Percentiles rank a stretch among this genome's conserved stretches.
These are phyloP conservation scores for Apoda limacodes DNA, from an alignment of 2,888 invertebrate species.

Conservation along the genomic window DNA sequence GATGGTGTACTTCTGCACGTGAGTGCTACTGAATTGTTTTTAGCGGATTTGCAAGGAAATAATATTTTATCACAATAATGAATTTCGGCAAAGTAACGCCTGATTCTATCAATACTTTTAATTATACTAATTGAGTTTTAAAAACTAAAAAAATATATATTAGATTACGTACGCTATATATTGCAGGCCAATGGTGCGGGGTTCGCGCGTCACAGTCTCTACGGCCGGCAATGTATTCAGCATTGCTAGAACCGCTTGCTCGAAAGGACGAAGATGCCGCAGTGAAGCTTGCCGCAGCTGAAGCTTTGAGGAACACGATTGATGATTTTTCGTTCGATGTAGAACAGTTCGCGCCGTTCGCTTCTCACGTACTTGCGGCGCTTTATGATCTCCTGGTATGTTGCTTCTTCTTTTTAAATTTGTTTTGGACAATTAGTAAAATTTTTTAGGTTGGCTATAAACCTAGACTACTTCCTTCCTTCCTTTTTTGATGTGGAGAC, in stretches of 20 bases:
- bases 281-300: slow-evolving; percentile 87
- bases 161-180: not conserved
- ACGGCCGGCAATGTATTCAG: slow-evolving; percentile 84
- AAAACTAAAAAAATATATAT: not conserved
- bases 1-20: no score
- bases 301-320: slow-evolving; percentile 84
- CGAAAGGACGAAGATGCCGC: slow-evolving; percentile 83
- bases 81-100: no score
- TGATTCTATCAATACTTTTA: no score
- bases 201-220: slow-evolving; percentile 85
- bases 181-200: slow-evolving; percentile 75
- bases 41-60: no score
- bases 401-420: no score
- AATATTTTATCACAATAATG: no score
- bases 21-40: no score
- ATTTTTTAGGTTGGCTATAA: no score
- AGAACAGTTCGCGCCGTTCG: slow-evolving; percentile 86
- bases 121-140: no score
- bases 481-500: no score
- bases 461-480: no score
- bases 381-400: slow-evolving; percentile 84
- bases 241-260: slow-evolving; percentile 78
- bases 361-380: slow-evolving; percentile 81
- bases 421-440: no score
- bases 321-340: slow-evolving; percentile 94